Conservation (phyloP, 2,888 invertebrate species). For the Leptinotarsa haldemani region DNA sequence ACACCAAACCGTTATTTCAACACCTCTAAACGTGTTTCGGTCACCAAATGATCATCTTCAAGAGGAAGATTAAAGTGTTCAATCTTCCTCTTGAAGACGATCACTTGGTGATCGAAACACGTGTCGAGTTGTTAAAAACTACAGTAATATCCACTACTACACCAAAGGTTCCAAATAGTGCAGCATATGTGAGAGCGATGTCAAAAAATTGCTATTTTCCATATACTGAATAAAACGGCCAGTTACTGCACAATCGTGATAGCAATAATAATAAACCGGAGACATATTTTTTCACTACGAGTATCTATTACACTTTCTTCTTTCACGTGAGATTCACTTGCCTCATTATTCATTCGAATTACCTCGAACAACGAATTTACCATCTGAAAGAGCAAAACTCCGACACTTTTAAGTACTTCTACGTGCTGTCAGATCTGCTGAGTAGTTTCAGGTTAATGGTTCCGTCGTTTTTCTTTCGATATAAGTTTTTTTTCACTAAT, state of each 20-base stretch:
- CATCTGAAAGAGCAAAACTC: not conserved
- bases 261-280: slow-evolving; percentile 10
- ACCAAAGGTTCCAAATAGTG: too few species aligned
- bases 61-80: too few species aligned
- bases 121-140: too few species aligned
- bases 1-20: too few species aligned
- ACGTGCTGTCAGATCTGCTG: slow-evolving; percentile 10
- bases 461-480: not conserved
- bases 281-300: not conserved
- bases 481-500: slow-evolving; percentile 12
- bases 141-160: too few species aligned
- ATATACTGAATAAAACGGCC: not conserved
- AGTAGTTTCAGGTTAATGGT: slow-evolving; percentile 13
- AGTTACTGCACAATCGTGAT: slow-evolving; percentile 1
- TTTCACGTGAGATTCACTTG: slow-evolving; percentile 1
- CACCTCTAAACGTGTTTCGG: too few species aligned
- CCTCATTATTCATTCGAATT: slow-evolving; percentile 14
- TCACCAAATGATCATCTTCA: too few species aligned
- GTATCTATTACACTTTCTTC: slow-evolving; percentile 12
- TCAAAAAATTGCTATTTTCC: not conserved
- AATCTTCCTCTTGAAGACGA: too few species aligned
- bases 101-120: too few species aligned
- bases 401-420: not conserved
- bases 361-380: slow-evolving; percentile 1
- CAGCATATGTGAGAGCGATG: too few species aligned